A percentile compares a stretch with the other conserved stretches of the same genome.
These are phyloP conservation scores for Ailurus styani DNA, from an alignment of 2,113 vertebrate species.

Conservation along the genomic window DNA sequence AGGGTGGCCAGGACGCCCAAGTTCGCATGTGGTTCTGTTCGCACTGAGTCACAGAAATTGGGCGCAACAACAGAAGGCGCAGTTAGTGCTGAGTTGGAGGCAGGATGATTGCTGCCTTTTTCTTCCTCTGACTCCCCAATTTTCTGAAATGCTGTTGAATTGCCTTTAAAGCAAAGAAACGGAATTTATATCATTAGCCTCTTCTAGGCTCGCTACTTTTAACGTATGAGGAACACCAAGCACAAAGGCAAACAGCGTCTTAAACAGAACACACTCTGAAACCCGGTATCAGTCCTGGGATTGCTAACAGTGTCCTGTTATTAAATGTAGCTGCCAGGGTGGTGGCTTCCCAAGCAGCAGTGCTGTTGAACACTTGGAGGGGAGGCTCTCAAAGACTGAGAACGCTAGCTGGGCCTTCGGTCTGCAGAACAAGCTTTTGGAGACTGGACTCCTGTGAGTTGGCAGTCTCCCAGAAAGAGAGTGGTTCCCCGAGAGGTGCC, in stretches of 20 bases:
- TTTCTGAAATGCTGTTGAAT: conserved; percentile 17
- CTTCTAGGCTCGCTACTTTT: not conserved
- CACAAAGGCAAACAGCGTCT: not conserved
- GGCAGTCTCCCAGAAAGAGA: not conserved
- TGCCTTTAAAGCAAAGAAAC: not conserved
- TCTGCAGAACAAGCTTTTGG: not conserved
- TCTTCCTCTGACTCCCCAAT: not conserved
- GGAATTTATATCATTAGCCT: not conserved
- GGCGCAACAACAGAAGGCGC: conserved; percentile 4
- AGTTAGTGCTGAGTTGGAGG: not conserved
- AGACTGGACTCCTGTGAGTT: not conserved
- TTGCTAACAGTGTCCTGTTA: not conserved
- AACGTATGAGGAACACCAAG: not conserved
- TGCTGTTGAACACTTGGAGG: not conserved
- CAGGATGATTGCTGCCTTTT: not conserved
- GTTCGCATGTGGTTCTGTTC: not conserved
- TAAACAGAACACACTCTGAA: not conserved
- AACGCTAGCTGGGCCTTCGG: not conserved
- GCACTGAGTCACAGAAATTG: conserved; percentile 14
- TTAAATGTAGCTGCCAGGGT: not conserved
- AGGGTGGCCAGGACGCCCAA: not conserved
- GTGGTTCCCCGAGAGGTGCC: not conserved
- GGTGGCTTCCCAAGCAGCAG: not conserved
- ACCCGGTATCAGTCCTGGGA: not conserved
- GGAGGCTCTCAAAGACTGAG: not conserved